Evolutionary conservation across 2,888 invertebrate genomes (phyloP).

Genomic region (Mystacides longicornis): DNA sequence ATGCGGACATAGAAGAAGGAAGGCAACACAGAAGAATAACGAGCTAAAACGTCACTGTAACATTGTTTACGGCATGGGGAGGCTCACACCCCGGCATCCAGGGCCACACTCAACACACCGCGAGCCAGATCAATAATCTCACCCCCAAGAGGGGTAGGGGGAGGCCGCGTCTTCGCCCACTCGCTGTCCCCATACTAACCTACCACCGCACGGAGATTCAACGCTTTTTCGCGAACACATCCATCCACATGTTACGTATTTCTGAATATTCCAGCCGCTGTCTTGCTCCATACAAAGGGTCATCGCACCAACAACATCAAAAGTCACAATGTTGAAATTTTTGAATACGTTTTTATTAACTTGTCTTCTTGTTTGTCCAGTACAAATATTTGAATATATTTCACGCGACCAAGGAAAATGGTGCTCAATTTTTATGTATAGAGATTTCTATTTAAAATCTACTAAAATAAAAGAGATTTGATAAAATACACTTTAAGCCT

Average conservation of each 20-base stretch:
- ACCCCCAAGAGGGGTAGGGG: slow-evolving; percentile 42
- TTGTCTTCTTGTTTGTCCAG: too few species aligned
- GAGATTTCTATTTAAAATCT: too few species aligned
- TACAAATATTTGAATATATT: too few species aligned
- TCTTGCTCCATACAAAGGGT: background rate
- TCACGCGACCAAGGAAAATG: too few species aligned
- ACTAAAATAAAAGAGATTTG: too few species aligned
- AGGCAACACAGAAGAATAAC: slow-evolving; percentile 25
- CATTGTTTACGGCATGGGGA: slow-evolving; percentile 24
- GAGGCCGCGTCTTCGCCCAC: slow-evolving; percentile 44
- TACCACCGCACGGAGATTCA: slow-evolving; percentile 30
- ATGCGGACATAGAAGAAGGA: slow-evolving; percentile 12
- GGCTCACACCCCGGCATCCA: slow-evolving; percentile 1
- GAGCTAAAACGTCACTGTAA: slow-evolving; percentile 25
- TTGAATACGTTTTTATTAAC: too few species aligned
- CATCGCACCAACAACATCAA: too few species aligned
- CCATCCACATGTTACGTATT: slow-evolving; percentile 19
- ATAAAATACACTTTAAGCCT: too few species aligned
- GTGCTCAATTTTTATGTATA: too few species aligned
- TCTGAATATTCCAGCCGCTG: slow-evolving; percentile 21
- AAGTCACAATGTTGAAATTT: too few species aligned
- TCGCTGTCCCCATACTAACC: slow-evolving; percentile 33
- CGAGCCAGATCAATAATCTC: slow-evolving; percentile 27
- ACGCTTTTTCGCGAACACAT: slow-evolving; percentile 27
- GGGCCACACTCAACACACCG: slow-evolving; percentile 20